Percentiles rank a stretch among this genome's conserved stretches.
phyloP scores from a whole-genome alignment of 2,113 vertebrate genomes.

The Pycnonotus jocosus region DNA sequence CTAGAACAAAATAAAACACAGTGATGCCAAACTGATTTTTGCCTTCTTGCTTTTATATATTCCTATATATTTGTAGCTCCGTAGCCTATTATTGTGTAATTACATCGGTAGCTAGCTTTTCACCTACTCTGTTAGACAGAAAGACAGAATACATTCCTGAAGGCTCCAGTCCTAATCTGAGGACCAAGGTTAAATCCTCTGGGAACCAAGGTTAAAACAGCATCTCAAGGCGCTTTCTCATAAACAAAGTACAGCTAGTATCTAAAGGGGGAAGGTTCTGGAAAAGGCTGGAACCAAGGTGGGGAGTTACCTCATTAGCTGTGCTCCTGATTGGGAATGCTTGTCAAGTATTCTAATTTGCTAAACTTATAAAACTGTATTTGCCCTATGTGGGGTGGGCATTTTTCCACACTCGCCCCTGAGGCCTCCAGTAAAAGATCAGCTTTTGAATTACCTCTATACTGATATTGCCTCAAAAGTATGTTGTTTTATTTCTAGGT shows the following conservation, averaged over 20 bases:
- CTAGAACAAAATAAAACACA: background rate
- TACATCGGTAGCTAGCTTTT: background rate
- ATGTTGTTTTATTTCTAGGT: background rate
- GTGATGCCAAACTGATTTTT: background rate
- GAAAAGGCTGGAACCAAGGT: background rate
- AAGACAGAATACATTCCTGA: background rate
- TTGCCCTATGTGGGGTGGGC: fast-evolving
- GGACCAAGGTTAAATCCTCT: too few relatives aligned
- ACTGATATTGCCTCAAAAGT: background rate
- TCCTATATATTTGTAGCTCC: background rate
- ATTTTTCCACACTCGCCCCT: background rate
- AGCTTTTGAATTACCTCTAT: background rate
- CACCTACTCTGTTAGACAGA: background rate
- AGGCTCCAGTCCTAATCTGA: background rate
- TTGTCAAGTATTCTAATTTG: background rate
- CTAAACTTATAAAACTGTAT: background rate
- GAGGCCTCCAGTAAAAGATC: background rate
- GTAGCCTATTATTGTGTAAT: background rate
- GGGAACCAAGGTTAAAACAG: background rate
- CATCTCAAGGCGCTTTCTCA: background rate
- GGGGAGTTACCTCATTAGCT: background rate
- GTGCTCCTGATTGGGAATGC: background rate
- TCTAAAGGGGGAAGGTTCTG: background rate
- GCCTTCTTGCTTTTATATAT: background rate
- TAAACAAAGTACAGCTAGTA: background rate